Evolutionary conservation across 2,113 vertebrate species (phyloP), one percentile per base, ranked within the genome.

Genomic region (Corythoichthys haematopterus): DNA sequence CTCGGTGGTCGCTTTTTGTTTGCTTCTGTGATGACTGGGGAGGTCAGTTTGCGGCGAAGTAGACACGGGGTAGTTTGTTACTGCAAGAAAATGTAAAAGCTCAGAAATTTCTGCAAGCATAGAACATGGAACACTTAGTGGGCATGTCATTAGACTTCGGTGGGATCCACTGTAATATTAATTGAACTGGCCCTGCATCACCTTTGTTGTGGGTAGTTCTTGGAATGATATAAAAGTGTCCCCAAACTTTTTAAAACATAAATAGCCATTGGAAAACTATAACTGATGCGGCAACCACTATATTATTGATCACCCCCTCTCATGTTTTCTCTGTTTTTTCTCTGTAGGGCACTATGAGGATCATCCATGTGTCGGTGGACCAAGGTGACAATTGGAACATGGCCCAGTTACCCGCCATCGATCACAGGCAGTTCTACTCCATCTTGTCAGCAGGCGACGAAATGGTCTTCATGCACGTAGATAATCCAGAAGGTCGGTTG

Each of bases 381-480:
- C 84, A 92, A 47, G 96, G 96, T 0, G 93, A 95, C 8, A 89
- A 84, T 0, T 98, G 96, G 96, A 95, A 94, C 79, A 94, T 96
- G 89, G 96, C 96, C 37, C 96, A 98, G 85, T 93, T 98, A 36
- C 96, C 96, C 4, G 90, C 94, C 3, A 96, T 98, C 2, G 92
- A 93, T 0, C 93, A 95, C n/a, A 94, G 96, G 55, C 96, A 98
- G 65, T 98, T 98, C 70, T 98, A 98, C 74, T 98, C 96, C 47
- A 96, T 98, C 77, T 83, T 98, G 78, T 93, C 94, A 10, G 94
- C 95, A 0, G 94, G 93, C 5, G 90, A 95, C 0, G 94, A 98
- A 66, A 93, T 98, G 93, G 94, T 98, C 4, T 96, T 98, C 87
- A 97, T 98, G 94, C 96, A 97, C 9, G 96, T 98, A 0, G 96